These are phyloP conservation scores for Pammene aurita DNA, from an alignment of 2,888 invertebrate genomes.

Conservation along the genomic window DNA sequence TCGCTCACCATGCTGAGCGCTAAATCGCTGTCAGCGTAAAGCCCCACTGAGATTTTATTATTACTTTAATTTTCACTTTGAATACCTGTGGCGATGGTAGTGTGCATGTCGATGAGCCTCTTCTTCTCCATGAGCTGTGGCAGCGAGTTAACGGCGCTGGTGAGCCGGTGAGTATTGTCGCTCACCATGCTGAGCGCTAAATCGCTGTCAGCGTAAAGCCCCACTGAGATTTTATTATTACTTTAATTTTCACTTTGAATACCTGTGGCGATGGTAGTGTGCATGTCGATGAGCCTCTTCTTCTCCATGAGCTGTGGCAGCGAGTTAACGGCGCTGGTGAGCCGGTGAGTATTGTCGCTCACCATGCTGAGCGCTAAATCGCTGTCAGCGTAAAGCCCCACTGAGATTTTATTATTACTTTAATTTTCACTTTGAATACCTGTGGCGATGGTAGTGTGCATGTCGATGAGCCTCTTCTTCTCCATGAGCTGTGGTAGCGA, in stretches of 20 bases:
- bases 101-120: slow-evolving; percentile 98
- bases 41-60: no score
- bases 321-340: no score
- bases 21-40: slow-evolving; percentile 93
- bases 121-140: slow-evolving; percentile 99
- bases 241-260: neutral
- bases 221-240: slow-evolving; percentile 98
- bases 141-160: no score
- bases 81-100: slow-evolving; percentile 96
- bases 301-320: slow-evolving; percentile 98
- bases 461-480: slow-evolving; percentile 98
- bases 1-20: slow-evolving; percentile 91
- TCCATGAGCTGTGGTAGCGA: slow-evolving; percentile 98
- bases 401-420: slow-evolving; percentile 96
- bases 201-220: slow-evolving; percentile 94
- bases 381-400: slow-evolving; percentile 95
- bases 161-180: no score
- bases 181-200: slow-evolving; percentile 93
- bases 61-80: no score
- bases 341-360: slow-evolving; percentile 96
- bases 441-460: slow-evolving; percentile 99
- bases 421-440: slow-evolving; percentile 71
- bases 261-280: slow-evolving; percentile 98
- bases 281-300: slow-evolving; percentile 99
- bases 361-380: slow-evolving; percentile 94